Evolutionary conservation across 2,113 vertebrate genomes (phyloP), one percentile per base, ranked within the genome.

Genomic region (Scomber japonicus): DNA sequence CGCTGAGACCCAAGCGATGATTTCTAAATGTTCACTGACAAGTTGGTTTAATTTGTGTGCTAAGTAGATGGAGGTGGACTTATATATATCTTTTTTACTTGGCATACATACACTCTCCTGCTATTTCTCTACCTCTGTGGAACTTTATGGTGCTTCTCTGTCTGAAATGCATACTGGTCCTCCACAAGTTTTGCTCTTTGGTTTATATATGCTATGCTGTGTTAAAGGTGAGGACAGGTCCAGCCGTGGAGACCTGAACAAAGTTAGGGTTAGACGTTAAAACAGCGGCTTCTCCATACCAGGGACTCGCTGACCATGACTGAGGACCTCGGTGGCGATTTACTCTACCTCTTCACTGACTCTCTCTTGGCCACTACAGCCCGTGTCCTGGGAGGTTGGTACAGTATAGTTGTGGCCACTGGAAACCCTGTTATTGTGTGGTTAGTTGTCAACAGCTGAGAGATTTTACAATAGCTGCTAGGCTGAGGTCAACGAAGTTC

Each of bases 1-100:
- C 88, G 56, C 71, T 65, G 91, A 92, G 91, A 90, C 89, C 79
- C 68, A 57, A 93, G 92, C 84, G 88, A 94, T 90, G 93, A 92
- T 91, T 95, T 94, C 92, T 92, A 93, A 92, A 90, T 87, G 89
- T 83, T 89, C 92, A 82, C 93, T 91, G 90, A 89, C 91, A 93
- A 93, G 85, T 85, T 82, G 85, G 65, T 88, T 92, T 93, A 91
- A 93, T 93, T 85, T 93, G 90, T 91, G 88, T 86, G 89, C 89
- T 87, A 93, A 92, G 93, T 90, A 89, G 89, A 91, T 88, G 88
- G 81, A 89, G 83, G 54, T 82, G 56, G 81, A 89, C 85, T 83
- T 89, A 83, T 86, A 89, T 88, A 90, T 80, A 89, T 90, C 84
- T 85, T 82, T 65, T 71, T 27, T 31, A 46, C 84, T 88, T 84